Conservation (phyloP, 2,888 invertebrate species). For the Disparrhopalites patrizii region DNA sequence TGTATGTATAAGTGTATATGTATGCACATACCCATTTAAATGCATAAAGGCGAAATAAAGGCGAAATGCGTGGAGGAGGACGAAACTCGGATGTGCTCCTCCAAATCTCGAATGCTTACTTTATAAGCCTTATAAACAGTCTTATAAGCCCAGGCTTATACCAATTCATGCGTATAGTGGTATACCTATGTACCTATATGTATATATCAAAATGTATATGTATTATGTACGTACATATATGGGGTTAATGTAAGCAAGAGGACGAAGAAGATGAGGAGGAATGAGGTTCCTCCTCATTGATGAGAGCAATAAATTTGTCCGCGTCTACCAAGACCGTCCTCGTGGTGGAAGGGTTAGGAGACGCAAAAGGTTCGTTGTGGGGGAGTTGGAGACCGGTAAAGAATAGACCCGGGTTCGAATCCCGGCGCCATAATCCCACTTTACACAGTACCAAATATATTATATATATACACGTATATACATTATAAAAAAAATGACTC, state of each 20-base stretch:
- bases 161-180: too few species aligned
- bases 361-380: too few species aligned
- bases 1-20: too few species aligned
- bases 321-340: neutral
- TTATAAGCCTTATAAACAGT: too few species aligned
- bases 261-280: neutral
- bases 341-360: conserved; percentile 6
- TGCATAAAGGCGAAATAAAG: too few species aligned
- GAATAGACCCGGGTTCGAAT: conserved; percentile 21
- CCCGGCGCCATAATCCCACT: conserved; percentile 18
- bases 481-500: conserved; percentile 7
- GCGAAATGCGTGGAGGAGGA: too few species aligned
- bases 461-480: conserved; percentile 5
- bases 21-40: too few species aligned
- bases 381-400: conserved; percentile 11
- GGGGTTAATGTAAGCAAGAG: neutral
- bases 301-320: neutral
- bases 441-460: conserved; percentile 3
- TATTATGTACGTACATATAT: neutral
- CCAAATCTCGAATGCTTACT: too few species aligned
- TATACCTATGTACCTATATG: too few species aligned
- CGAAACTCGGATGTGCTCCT: too few species aligned
- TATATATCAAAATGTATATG: too few species aligned
- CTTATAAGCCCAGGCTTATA: too few species aligned
- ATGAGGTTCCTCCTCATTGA: neutral